These are phyloP conservation scores for Tanytarsus gracilentus DNA, from an alignment of 2,888 invertebrate genomes.

Conservation along the genomic window DNA sequence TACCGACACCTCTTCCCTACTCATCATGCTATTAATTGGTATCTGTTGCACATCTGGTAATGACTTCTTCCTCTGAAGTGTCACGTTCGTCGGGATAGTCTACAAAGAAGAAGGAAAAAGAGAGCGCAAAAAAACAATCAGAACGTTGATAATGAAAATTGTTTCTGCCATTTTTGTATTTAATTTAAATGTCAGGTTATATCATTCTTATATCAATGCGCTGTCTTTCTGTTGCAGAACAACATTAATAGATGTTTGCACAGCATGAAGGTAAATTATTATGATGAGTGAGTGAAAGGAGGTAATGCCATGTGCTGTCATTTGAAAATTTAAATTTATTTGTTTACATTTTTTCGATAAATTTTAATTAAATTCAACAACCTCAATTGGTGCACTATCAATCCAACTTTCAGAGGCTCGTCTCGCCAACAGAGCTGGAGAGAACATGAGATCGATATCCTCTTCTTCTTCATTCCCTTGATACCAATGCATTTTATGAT, in stretches of 20 bases:
- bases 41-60: constrained; percentile 88
- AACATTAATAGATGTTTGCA: no score
- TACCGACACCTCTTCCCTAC: constrained; percentile 89
- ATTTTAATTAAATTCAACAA: no score
- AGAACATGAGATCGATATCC: constrained; percentile 77
- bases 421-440: constrained; percentile 76
- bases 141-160: background rate
- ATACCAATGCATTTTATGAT: constrained; percentile 62
- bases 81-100: constrained; percentile 69
- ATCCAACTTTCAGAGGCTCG: constrained; percentile 87
- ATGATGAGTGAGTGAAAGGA: no score
- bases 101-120: constrained; percentile 40
- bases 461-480: constrained; percentile 64
- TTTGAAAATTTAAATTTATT: no score
- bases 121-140: background rate
- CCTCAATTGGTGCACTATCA: constrained; percentile 79
- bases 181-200: constrained; percentile 17
- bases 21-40: constrained; percentile 74
- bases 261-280: no score
- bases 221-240: no score
- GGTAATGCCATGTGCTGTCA: no score
- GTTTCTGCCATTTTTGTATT: background rate
- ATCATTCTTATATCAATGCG: no score
- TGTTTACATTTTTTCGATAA: no score
- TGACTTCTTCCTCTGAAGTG: constrained; percentile 88